A percentile compares a stretch with the other conserved stretches of the same genome.
Conservation (phyloP, 2,797 vertebrate genomes). For the Poeciliopsis infans region DNA sequence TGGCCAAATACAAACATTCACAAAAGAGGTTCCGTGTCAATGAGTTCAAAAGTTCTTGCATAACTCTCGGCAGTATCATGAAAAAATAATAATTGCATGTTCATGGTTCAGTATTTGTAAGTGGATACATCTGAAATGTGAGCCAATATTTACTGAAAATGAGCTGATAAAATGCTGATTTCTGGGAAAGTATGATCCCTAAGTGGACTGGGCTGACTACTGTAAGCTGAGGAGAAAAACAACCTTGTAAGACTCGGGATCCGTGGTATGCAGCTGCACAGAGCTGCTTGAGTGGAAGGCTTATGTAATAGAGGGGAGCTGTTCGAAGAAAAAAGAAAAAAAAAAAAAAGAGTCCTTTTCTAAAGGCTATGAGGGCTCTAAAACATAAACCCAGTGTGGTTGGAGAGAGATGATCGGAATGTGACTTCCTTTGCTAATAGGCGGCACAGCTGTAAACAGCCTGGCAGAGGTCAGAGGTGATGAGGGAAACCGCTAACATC, state of each 20-base stretch:
- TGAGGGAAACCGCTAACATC: constrained; percentile 52
- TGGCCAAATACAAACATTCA: not conserved
- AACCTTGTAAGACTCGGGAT: constrained; percentile 44
- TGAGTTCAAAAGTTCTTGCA: not conserved
- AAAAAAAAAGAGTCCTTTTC: constrained; percentile 28
- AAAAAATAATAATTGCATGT: not conserved
- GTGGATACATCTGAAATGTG: not conserved
- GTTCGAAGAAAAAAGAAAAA: constrained; percentile 6
- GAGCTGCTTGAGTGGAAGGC: constrained; percentile 45
- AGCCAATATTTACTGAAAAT: not conserved
- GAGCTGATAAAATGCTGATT: constrained; percentile 4
- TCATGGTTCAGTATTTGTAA: not conserved
- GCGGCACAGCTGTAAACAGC: constrained; percentile 57
- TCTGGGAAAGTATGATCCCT: constrained; percentile 20
- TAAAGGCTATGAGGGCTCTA: constrained; percentile 62
- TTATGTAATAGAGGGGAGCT: constrained; percentile 63
- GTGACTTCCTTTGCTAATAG: constrained; percentile 61
- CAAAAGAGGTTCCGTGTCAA: not conserved
- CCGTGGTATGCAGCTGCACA: constrained; percentile 59
- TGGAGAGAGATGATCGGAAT: constrained; percentile 62
- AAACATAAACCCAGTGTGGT: constrained; percentile 52
- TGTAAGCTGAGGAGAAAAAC: constrained; percentile 52
- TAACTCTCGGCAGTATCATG: not conserved
- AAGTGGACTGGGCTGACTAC: constrained; percentile 42
- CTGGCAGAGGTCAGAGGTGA: constrained; percentile 63